phyloP scores from a whole-genome alignment of 2,797 vertebrate species.

The Oreochromis grahami region DNA sequence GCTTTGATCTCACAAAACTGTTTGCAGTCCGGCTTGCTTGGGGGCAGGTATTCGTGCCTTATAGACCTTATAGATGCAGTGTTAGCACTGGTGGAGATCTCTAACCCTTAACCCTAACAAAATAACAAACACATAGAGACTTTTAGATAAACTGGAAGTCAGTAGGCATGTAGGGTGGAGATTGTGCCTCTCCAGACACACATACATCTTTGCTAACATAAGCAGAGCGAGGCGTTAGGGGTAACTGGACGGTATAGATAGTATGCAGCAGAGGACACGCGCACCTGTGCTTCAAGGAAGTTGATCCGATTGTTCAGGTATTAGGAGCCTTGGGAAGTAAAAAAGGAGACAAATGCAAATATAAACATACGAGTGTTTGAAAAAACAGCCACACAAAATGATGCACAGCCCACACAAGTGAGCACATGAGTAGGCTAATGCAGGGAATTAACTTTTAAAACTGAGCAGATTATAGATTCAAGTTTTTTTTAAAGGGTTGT shows the following conservation, averaged over 20 bases:
- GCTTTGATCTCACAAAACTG: conserved; percentile 69
- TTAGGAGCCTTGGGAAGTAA: not conserved
- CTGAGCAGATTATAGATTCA: not conserved
- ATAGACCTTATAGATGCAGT: conserved; percentile 35
- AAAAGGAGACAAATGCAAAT: not conserved
- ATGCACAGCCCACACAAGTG: not conserved
- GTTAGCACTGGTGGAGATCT: conserved; percentile 1
- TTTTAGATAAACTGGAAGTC: not conserved
- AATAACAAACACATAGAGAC: not conserved
- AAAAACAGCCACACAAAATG: not conserved
- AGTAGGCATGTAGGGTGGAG: not conserved
- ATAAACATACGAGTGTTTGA: not conserved
- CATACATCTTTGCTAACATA: not conserved
- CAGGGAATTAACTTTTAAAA: not conserved
- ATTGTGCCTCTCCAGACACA: not conserved
- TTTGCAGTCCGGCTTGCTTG: conserved; percentile 58
- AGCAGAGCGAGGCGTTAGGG: not conserved
- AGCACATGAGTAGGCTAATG: not conserved
- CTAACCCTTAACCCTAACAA: not conserved
- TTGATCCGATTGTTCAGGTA: not conserved
- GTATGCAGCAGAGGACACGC: not conserved
- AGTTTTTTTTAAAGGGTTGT: not conserved
- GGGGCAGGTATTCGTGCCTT: conserved; percentile 39
- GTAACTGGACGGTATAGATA: not conserved
- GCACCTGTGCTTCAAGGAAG: not conserved